Evolutionary conservation across 2,113 vertebrate genomes (phyloP).

Genomic region (Accipiter cooperii): DNA sequence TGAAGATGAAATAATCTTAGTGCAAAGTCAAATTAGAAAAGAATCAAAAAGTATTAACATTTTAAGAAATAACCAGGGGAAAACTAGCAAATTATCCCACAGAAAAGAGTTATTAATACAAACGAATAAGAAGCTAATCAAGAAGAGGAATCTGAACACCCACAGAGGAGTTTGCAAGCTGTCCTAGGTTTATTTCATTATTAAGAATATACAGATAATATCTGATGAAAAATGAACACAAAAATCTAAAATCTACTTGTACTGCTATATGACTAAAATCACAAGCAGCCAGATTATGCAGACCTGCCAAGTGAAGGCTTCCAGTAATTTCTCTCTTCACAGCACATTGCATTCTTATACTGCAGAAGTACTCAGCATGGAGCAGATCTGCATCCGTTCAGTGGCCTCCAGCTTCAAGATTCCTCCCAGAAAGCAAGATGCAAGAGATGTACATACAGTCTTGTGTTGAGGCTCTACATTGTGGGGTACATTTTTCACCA

Average conservation of each 20-base stretch:
- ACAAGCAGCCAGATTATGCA: background rate
- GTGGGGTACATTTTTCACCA: background rate
- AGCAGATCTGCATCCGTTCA: background rate
- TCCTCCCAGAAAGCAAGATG: background rate
- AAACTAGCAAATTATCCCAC: background rate
- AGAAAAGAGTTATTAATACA: background rate
- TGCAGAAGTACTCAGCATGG: background rate
- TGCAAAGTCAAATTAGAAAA: background rate
- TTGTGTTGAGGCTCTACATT: background rate
- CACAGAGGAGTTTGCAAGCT: slow-evolving; percentile 3
- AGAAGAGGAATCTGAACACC: background rate
- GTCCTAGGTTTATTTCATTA: background rate
- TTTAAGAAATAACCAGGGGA: background rate
- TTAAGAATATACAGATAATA: background rate
- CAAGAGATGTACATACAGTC: background rate
- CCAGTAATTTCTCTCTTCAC: background rate
- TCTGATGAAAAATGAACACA: background rate
- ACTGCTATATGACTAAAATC: background rate
- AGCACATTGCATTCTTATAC: background rate
- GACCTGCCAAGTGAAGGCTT: background rate
- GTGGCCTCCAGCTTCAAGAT: background rate
- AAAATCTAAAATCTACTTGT: background rate
- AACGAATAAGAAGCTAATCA: background rate
- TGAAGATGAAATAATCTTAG: background rate
- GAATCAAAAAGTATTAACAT: background rate